Evolutionary conservation across 2,797 vertebrate species (phyloP).

Genomic region (Mormyrus proboscirostris): DNA sequence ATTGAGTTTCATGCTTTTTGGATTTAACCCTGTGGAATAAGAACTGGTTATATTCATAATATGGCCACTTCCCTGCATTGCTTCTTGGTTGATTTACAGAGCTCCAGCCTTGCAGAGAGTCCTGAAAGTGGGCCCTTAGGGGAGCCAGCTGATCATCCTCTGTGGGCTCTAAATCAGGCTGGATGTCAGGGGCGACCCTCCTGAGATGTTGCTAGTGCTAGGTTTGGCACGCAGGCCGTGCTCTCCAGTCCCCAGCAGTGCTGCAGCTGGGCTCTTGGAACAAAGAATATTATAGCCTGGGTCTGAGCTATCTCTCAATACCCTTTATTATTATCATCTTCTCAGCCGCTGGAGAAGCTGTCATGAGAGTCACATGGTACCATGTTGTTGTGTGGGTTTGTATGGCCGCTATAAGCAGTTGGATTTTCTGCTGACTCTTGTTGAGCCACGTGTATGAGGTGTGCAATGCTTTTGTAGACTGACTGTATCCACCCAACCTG

Average conservation of each 20-base stretch:
- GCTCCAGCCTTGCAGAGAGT: not conserved
- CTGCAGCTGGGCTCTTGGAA: not conserved
- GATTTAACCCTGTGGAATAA: not conserved
- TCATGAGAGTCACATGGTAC: not conserved
- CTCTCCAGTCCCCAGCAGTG: not conserved
- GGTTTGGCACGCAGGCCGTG: not conserved
- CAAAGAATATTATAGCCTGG: not conserved
- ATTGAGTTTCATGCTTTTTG: not conserved
- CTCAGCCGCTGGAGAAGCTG: not conserved
- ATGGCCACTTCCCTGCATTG: not conserved
- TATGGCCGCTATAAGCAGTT: not conserved
- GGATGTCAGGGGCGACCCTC: not conserved
- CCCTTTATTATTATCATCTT: not conserved
- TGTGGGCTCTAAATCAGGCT: not conserved
- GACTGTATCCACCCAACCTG: not conserved
- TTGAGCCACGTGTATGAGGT: not conserved
- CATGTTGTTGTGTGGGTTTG: not conserved
- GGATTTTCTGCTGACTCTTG: not conserved
- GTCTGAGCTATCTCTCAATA: not conserved
- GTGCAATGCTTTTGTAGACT: not conserved
- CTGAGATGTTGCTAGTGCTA: not conserved
- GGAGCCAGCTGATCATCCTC: not conserved
- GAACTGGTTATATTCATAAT: not conserved
- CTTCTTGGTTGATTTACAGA: not conserved
- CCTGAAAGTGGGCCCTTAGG: not conserved